phyloP scores from a whole-genome alignment of 1,140 invertebrate genomes.

The Oedothorax gibbosus region DNA sequence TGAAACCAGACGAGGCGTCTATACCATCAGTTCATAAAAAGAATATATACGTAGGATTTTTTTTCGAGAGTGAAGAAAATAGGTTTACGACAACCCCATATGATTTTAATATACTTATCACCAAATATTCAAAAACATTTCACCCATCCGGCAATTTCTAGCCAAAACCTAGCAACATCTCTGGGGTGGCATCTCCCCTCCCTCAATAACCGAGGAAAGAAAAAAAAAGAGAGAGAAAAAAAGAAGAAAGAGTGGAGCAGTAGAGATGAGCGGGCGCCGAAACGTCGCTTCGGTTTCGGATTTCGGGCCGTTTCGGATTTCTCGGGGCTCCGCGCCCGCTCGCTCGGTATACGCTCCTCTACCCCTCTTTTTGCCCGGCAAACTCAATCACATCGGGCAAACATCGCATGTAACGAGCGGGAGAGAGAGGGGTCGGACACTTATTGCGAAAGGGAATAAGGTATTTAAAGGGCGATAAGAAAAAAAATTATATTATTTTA shows the following conservation, averaged over 20 bases:
- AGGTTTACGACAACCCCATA: no score
- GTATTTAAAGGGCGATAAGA: neutral
- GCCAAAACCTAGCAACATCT: no score
- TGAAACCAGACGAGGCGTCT: no score
- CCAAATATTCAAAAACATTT: no score
- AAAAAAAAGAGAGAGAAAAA: neutral
- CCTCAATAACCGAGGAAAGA: conserved; percentile 3
- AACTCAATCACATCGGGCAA: conserved; percentile 61
- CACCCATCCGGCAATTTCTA: no score
- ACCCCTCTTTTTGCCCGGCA: conserved; percentile 49
- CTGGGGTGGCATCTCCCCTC: no score
- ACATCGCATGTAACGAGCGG: conserved; percentile 53
- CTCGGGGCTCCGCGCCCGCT: conserved; percentile 43
- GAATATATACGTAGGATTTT: no score
- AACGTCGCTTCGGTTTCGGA: conserved; percentile 48
- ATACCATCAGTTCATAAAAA: no score
- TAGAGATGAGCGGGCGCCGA: conserved; percentile 37
- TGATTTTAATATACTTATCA: no score
- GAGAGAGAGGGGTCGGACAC: conserved; percentile 13
- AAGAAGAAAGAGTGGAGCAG: neutral
- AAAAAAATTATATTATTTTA: neutral
- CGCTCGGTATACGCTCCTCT: conserved; percentile 9
- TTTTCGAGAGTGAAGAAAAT: no score
- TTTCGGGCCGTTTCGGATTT: conserved; percentile 50
- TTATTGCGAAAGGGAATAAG: neutral